Percentiles rank a stretch among this genome's conserved stretches.
Evolutionary conservation across 2,797 vertebrate species (phyloP).

Genomic region (Enteromius mattozi): DNA sequence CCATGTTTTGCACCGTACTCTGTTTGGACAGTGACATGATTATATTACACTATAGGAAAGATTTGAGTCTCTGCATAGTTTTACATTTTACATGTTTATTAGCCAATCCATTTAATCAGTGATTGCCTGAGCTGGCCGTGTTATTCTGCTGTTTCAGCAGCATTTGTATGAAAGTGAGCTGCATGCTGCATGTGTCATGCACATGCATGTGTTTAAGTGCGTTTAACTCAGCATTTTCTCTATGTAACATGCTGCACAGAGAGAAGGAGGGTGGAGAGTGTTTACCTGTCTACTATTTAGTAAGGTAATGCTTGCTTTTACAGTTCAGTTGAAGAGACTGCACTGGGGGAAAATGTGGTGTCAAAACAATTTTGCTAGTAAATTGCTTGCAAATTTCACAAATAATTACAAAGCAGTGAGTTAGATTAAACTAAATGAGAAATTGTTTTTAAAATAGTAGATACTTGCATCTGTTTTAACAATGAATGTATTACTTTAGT

Average conservation of each 20-base stretch:
- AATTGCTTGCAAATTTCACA: background rate
- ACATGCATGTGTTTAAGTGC: conserved; percentile 12
- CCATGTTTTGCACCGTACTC: background rate
- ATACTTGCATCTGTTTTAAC: background rate
- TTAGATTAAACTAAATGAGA: background rate
- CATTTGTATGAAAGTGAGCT: conserved; percentile 28
- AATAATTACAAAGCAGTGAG: background rate
- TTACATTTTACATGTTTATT: background rate
- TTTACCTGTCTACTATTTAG: conserved; percentile 58
- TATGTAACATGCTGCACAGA: conserved; percentile 55
- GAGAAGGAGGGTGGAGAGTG: conserved; percentile 43
- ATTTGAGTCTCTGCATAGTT: background rate
- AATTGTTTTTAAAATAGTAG: background rate
- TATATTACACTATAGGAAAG: background rate
- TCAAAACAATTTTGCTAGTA: background rate
- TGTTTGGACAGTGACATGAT: background rate
- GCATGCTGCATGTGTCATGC: conserved; percentile 11
- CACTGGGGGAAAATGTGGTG: background rate
- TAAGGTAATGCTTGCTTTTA: conserved; percentile 42
- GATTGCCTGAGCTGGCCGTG: conserved; percentile 4
- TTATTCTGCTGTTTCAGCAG: conserved; percentile 34
- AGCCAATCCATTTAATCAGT: conserved; percentile 2
- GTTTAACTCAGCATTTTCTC: conserved; percentile 42
- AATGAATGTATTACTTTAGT: background rate
- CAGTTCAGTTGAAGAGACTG: background rate